Conservation (phyloP, 2,113 vertebrate genomes). For the Psammodynastes pulverulentus region DNA sequence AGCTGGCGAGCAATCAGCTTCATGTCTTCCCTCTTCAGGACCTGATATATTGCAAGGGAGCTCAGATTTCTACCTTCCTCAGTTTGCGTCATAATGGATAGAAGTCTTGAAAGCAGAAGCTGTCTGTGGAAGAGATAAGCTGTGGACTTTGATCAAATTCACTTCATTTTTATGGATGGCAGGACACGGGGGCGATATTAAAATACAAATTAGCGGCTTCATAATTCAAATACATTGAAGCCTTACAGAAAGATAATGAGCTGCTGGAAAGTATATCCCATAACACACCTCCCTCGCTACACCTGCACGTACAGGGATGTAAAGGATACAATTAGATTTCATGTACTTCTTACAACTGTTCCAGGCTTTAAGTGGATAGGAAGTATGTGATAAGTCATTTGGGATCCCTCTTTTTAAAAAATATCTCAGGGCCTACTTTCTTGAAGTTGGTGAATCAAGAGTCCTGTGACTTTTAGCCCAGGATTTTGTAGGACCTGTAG, state of each 20-base stretch:
- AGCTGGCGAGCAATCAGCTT: slow-evolving; percentile 41
- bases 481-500: not conserved
- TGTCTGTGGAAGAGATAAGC: slow-evolving; percentile 49
- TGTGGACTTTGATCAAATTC: slow-evolving; percentile 61
- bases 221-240: slow-evolving; percentile 52
- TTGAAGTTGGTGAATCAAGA: not conserved
- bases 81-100: not conserved
- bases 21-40: slow-evolving; percentile 31
- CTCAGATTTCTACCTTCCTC: slow-evolving; percentile 41
- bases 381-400: too few species aligned
- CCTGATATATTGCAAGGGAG: slow-evolving; percentile 46
- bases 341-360: not conserved
- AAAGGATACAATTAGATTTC: not conserved
- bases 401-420: not conserved
- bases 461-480: not conserved
- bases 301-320: not conserved
- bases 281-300: not conserved
- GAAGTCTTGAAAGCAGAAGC: slow-evolving; percentile 30
- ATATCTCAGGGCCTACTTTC: not conserved
- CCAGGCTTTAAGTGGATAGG: not conserved
- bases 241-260: slow-evolving; percentile 51
- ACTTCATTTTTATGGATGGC: slow-evolving; percentile 53
- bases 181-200: slow-evolving; percentile 62
- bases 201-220: slow-evolving; percentile 64
- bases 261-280: not conserved